Conservation (phyloP, 2,888 invertebrate species). For the Lamproptera curius region DNA sequence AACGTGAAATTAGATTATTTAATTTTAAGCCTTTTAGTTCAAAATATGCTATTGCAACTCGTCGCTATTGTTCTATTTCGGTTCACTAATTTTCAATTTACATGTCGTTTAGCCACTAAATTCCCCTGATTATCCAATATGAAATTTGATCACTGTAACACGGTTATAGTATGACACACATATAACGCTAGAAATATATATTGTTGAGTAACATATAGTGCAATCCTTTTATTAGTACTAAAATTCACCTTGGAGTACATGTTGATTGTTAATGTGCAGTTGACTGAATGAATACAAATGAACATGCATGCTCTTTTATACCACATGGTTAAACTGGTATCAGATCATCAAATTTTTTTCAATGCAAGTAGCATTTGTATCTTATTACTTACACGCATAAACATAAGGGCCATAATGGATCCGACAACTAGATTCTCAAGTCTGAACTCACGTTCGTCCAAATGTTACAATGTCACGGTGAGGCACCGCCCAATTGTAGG, state of each 20-base stretch:
- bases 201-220: too few species aligned
- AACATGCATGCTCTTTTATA: slow-evolving; percentile 27
- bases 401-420: background rate
- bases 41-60: too few species aligned
- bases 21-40: too few species aligned
- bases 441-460: slow-evolving; percentile 26
- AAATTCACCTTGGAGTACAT: slow-evolving; percentile 62
- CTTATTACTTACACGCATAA: background rate
- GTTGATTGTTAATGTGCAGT: slow-evolving; percentile 58
- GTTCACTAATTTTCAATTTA: too few species aligned
- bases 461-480: slow-evolving; percentile 46
- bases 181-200: too few species aligned
- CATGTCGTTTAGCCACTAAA: too few species aligned
- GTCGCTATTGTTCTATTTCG: too few species aligned
- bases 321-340: slow-evolving; percentile 23
- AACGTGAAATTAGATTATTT: too few species aligned
- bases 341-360: slow-evolving; percentile 10
- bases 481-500: slow-evolving; percentile 27
- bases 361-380: background rate
- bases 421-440: background rate
- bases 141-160: too few species aligned
- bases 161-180: too few species aligned
- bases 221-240: too few species aligned
- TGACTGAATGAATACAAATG: slow-evolving; percentile 58
- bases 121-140: too few species aligned